Evolutionary conservation across 2,888 invertebrate genomes (phyloP), one percentile per base, ranked within the genome.

Genomic region (Dynastes maya): DNA sequence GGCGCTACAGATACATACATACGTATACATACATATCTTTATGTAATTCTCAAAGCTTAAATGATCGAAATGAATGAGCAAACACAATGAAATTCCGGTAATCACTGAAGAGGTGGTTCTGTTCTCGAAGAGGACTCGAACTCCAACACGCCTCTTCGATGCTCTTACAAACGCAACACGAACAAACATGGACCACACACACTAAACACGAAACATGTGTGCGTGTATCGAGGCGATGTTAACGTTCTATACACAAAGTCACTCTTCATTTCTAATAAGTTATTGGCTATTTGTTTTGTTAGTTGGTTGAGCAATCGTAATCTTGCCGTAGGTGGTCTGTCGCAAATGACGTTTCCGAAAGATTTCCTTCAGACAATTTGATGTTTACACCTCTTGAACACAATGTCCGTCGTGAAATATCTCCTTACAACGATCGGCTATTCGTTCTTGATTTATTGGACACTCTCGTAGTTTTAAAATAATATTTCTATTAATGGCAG

Each of bases 101-200:
- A 74, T 74, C 45, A 11, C 45, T 40, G 61, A 49, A 74, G 61
- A 74, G 72, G 72, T 74, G 72, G 72, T 61, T 40, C 72, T 61
- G 40, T 45, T 72, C 40, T 61, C 72, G 58, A 22, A 16, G 61
- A 74, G 27, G 45, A 76, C 58, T 76, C 58, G 49, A 49, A 77
- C 27, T 68, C 37, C 71, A 71, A 40, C 68, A 68, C 77, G 77
- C 77, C 77, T 77, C 77, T 77, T 77, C 70, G 70, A 51, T 77
- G 77, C 77, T 77, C 40, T 61, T 40, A 74, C 72, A 61, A 58
- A 74, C 61, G 40, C 29, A 40, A 74, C 72, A 74, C 22, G 37
- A 29, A 71, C 55, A 55, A 32, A 29, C 45, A 71, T 11, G 58
- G 72, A 74, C 72, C 72, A 74, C 72, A 74, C 72, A 49, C 61